Evolutionary conservation across 2,888 invertebrate species (phyloP).

Genomic region (Ctenicera cuprea): DNA sequence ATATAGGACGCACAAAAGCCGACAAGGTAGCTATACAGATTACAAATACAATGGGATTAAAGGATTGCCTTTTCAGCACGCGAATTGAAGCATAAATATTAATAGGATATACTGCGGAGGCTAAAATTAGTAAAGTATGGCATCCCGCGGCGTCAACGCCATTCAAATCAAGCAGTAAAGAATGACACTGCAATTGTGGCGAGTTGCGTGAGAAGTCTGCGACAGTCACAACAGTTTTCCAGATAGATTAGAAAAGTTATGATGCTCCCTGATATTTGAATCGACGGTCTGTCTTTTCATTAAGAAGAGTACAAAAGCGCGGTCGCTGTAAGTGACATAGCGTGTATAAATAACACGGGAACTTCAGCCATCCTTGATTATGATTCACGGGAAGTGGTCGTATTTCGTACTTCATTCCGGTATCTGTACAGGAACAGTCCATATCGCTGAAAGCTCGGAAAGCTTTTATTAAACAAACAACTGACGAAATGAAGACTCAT

Average conservation of each 20-base stretch:
- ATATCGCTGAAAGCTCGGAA: constrained; percentile 48
- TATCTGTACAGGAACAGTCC: constrained; percentile 50
- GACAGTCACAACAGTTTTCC: constrained; percentile 56
- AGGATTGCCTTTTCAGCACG: constrained; percentile 56
- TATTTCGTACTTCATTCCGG: constrained; percentile 50
- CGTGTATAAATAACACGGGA: constrained; percentile 52
- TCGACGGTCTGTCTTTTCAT: constrained; percentile 58
- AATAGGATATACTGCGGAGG: constrained; percentile 55
- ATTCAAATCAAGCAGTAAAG: constrained; percentile 52
- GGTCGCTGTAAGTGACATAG: constrained; percentile 56
- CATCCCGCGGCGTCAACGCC: constrained; percentile 46
- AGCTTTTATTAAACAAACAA: constrained; percentile 52
- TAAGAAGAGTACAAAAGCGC: constrained; percentile 59
- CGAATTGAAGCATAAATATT: constrained; percentile 58
- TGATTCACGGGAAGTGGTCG: constrained; percentile 53
- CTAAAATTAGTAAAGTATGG: constrained; percentile 53
- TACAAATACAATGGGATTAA: constrained; percentile 55
- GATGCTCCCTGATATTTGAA: constrained; percentile 55
- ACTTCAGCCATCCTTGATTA: constrained; percentile 52
- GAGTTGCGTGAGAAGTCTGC: constrained; percentile 56
- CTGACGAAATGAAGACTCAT: constrained; percentile 34
- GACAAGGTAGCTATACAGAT: constrained; percentile 53
- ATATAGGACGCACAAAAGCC: constrained; percentile 60
- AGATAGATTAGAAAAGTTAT: constrained; percentile 62
- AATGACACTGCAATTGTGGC: constrained; percentile 56